Conservation (phyloP, 2,797 vertebrate genomes). For the Sphenodon punctatus region DNA sequence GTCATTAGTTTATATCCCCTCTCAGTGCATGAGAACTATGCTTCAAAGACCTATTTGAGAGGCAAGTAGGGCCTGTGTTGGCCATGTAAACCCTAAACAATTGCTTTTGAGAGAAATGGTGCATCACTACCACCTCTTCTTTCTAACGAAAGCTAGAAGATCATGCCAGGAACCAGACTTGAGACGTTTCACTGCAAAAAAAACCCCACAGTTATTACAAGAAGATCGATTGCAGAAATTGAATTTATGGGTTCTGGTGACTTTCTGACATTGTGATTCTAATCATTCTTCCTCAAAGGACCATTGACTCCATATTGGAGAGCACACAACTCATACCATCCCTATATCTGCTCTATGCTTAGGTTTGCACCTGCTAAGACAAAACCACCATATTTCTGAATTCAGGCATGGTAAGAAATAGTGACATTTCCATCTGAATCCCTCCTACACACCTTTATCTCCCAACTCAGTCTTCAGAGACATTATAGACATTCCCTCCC, state of each 20-base stretch:
- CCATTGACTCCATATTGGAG: constrained; percentile 66
- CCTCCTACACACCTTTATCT: constrained; percentile 8
- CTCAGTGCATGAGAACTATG: too few relatives aligned
- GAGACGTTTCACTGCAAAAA: constrained; percentile 14
- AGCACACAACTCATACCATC: constrained; percentile 3
- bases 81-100: not conserved
- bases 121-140: not conserved
- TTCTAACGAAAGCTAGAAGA: constrained; percentile 14
- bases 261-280: constrained; percentile 3
- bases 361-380: not conserved
- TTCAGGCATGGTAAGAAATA: not conserved
- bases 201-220: not conserved
- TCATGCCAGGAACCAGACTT: not conserved
- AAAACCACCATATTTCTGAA: not conserved
- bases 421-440: accelerated
- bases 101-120: constrained; percentile 16
- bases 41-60: too few relatives aligned
- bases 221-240: not conserved
- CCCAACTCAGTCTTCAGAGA: constrained; percentile 2
- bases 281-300: constrained; percentile 23
- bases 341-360: not conserved
- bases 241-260: too few relatives aligned
- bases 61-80: too few relatives aligned
- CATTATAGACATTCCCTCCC: too few relatives aligned
- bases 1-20: too few relatives aligned